Base-by-base conservation (phyloP, 2,113 vertebrate species). In the Paracanthobrama guichenoti region DNA sequence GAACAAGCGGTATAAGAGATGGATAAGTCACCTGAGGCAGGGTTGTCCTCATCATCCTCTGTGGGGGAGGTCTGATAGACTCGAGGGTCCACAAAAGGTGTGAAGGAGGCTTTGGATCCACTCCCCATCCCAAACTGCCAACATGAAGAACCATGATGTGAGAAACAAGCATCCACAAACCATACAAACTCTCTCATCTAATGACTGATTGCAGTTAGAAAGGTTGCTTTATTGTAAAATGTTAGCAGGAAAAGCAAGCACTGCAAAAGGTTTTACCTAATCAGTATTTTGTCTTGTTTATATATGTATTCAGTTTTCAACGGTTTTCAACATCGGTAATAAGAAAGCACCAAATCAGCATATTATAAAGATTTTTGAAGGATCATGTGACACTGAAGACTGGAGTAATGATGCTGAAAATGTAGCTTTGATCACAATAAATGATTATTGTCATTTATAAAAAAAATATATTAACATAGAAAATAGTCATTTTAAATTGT, bases 1-100 rank as follows among this genome's bases (percentile, higher is more conserved):
- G 35, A 39, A 71, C 4, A 60, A 71, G 39, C 35, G 1, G 20
- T 4, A 67, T 72, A 39, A 59, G 31, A 77, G 13, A 80, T 31
- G 39, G 35, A n/a, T 31, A 64, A 50, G 12, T 89, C 91, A 99
- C 98, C 97, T 24, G 96, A 92, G 64, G 97, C 95, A 2, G 95
- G 93, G 80, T 94, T 94, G 69, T 97, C 95, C 79, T 98, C 97
- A 14, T 97, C 96, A 46, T 97, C 97, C 11, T 98, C 97, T 0
- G 97, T 99, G 22, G 97, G 97, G 0, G 98, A 99, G 0, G 97
- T 98, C 91, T 97, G 97, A 90, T 97, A 99, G 14, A 99, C 97
- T 89, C 97, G 95, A 20, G 97, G 97, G 88, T 99, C 98, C 84
- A 99, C 97, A 75, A 99, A 99, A 0, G 98, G 96, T 0, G 97